Evolutionary conservation across 53 echinoderm and acorn worm species (phyloP).

Genomic region (Astropecten irregularis): DNA sequence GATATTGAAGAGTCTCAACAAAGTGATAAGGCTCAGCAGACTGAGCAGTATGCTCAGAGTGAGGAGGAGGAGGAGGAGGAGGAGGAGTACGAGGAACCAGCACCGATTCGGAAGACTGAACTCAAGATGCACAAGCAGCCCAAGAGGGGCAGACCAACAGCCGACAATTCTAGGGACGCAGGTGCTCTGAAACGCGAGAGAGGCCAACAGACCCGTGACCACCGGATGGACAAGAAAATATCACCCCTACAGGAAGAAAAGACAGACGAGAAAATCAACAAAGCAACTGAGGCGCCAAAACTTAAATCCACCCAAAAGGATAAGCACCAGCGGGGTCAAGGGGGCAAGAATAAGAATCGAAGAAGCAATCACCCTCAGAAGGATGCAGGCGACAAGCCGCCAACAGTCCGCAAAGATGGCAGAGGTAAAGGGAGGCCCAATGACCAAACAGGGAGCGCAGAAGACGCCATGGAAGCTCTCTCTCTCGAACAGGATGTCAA

Average conservation of each 20-base stretch:
- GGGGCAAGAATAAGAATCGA: background rate
- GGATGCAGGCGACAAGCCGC: background rate
- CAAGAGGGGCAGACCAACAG: no score
- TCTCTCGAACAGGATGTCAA: background rate
- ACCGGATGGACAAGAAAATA: background rate
- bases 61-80: background rate
- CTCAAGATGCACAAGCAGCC: background rate
- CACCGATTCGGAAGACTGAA: background rate
- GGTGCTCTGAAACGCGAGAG: constrained; percentile 13
- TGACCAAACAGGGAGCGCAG: background rate
- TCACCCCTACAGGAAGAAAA: no score
- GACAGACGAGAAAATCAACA: background rate
- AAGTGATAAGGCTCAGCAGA: background rate
- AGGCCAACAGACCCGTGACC: no score
- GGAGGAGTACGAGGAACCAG: background rate
- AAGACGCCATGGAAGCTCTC: background rate
- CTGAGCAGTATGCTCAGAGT: background rate
- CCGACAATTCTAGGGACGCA: no score
- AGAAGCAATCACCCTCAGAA: background rate
- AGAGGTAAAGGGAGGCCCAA: background rate
- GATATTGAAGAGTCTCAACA: background rate
- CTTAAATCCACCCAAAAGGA: background rate
- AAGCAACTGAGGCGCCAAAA: background rate
- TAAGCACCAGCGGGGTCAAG: no score
- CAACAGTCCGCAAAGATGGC: background rate